phyloP scores from a whole-genome alignment of 2,888 invertebrate species.

The Melanostoma mellinum region DNA sequence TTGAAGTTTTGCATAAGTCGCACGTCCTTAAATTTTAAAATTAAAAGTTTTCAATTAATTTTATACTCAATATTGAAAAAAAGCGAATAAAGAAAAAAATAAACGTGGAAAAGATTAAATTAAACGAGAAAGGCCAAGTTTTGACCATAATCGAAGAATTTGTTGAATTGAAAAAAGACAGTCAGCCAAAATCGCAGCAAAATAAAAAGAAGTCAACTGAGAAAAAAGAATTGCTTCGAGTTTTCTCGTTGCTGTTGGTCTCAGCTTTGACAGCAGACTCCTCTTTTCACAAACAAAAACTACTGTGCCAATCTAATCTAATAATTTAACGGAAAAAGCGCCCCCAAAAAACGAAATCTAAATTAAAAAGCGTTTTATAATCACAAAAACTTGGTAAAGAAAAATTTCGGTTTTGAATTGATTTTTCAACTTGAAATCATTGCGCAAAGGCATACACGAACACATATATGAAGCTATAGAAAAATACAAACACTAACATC shows the following conservation, averaged over 20 bases:
- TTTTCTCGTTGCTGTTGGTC: constrained; percentile 48
- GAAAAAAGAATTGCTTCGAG: constrained; percentile 48
- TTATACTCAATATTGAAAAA: constrained; percentile 30
- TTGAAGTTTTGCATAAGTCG: constrained; percentile 48
- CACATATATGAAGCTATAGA: constrained; percentile 9
- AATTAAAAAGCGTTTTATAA: constrained; percentile 38
- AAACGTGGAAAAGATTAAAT: neutral
- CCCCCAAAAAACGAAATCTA: constrained; percentile 1
- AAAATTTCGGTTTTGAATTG: constrained; percentile 45
- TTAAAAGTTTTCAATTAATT: constrained; percentile 17
- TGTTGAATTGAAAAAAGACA: neutral
- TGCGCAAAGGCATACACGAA: constrained; percentile 57
- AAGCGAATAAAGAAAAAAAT: neutral
- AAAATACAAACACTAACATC: constrained; percentile 15
- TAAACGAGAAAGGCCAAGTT: constrained; percentile 8
- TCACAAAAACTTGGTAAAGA: constrained; percentile 16
- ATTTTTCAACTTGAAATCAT: constrained; percentile 55
- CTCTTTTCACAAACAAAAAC: constrained; percentile 28
- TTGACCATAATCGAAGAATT: constrained; percentile 11
- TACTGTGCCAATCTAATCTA: constrained; percentile 52
- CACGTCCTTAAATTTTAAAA: constrained; percentile 33
- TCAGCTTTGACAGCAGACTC: constrained; percentile 27
- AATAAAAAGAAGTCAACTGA: constrained; percentile 12
- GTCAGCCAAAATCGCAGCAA: neutral
- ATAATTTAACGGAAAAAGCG: constrained; percentile 4